A percentile compares a stretch with the other conserved stretches of the same genome.
These are phyloP conservation scores for Nomada flava DNA, from an alignment of 2,888 invertebrate genomes.

Conservation along the genomic window DNA sequence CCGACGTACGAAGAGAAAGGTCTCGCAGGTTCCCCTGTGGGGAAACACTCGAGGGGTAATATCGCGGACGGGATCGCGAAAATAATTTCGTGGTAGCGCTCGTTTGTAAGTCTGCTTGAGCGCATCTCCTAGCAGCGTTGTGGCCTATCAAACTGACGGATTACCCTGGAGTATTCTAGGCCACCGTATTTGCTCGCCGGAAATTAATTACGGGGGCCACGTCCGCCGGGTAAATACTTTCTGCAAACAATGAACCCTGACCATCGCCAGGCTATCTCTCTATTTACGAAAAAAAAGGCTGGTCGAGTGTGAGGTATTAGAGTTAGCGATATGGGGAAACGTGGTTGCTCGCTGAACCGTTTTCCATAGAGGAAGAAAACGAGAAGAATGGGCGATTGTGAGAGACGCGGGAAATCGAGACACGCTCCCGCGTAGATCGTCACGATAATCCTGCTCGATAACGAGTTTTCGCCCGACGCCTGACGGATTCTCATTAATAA, in stretches of 20 bases:
- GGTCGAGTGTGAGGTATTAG: neutral
- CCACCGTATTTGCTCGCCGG: conserved; percentile 21
- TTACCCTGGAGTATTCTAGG: conserved; percentile 42
- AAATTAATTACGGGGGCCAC: conserved; percentile 62
- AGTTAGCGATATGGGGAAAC: conserved; percentile 6
- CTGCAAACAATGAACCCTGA: conserved; percentile 24
- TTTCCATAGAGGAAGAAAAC: neutral
- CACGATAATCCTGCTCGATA: conserved; percentile 2
- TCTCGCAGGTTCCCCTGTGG: neutral
- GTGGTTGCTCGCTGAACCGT: neutral
- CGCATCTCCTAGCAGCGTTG: conserved; percentile 15
- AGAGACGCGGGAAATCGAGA: neutral
- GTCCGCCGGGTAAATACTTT: conserved; percentile 56
- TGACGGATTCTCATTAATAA: conserved; percentile 15
- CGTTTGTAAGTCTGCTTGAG: neutral
- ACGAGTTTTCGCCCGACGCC: neutral
- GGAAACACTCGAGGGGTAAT: neutral
- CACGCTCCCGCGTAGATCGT: neutral
- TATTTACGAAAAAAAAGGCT: neutral
- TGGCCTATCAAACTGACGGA: conserved; percentile 51
- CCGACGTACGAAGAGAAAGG: neutral
- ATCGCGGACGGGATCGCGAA: conserved; percentile 10
- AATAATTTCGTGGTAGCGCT: neutral
- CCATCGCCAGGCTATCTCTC: neutral
- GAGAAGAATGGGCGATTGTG: neutral